A percentile compares a stretch with the other conserved stretches of the same genome.
phyloP scores from a whole-genome alignment of 2,888 invertebrate species.

The Axea sp. region DNA sequence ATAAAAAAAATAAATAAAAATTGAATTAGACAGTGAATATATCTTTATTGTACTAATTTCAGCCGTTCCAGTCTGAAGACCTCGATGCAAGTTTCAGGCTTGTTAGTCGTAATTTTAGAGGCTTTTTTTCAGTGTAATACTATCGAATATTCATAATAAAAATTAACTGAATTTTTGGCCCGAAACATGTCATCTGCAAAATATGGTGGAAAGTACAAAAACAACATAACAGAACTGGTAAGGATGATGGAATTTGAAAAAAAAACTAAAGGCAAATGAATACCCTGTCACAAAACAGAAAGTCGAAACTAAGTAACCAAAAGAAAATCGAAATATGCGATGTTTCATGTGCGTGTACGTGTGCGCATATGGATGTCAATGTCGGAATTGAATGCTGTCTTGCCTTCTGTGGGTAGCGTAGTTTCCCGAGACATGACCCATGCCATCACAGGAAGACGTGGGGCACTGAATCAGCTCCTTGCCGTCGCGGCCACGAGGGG shows the following conservation, averaged over 20 bases:
- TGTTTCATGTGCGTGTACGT: constrained; percentile 59
- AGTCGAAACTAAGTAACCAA: constrained; percentile 19
- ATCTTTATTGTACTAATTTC: no score
- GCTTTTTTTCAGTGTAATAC: not conserved
- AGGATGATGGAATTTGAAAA: no score
- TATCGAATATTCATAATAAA: no score
- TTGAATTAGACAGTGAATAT: no score
- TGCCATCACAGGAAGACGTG: constrained; percentile 89
- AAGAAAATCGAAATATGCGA: constrained; percentile 28
- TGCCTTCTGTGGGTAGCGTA: constrained; percentile 94
- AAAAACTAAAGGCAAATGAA: no score
- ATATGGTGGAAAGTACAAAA: no score
- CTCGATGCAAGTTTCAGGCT: no score
- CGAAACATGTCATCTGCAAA: not conserved
- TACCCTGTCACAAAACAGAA: constrained; percentile 27
- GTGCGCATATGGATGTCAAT: constrained; percentile 68
- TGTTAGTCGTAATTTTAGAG: no score
- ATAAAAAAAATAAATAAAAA: no score
- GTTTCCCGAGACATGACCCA: constrained; percentile 93
- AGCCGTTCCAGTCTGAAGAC: no score
- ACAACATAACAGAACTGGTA: not conserved
- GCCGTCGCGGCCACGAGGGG: constrained; percentile 84
- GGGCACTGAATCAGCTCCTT: constrained; percentile 90
- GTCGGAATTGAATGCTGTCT: constrained; percentile 80
- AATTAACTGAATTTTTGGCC: not conserved